Evolutionary conservation across 2,888 invertebrate species (phyloP).

Genomic region (Pseudoips prasinana): DNA sequence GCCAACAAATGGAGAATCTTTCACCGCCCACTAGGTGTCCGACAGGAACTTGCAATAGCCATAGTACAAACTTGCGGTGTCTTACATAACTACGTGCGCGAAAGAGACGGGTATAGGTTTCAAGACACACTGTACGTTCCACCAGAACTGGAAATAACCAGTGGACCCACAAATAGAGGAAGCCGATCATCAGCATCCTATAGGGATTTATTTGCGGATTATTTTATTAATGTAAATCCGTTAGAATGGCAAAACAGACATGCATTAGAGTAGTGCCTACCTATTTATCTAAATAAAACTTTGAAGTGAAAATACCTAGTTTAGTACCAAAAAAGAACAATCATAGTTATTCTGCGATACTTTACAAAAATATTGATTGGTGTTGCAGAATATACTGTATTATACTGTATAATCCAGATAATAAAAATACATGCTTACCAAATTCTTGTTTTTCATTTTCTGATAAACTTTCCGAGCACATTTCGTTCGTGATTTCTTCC

Average conservation of each 20-base stretch:
- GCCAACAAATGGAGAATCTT: conserved; percentile 29
- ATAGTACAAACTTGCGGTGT: conserved; percentile 13
- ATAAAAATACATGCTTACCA: conserved; percentile 31
- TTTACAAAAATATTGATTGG: conserved; percentile 26
- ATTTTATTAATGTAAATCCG: conserved; percentile 21
- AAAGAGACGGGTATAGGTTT: conserved; percentile 26
- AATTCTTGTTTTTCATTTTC: conserved; percentile 28
- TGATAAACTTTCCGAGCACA: conserved; percentile 27
- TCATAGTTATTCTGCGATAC: conserved; percentile 23
- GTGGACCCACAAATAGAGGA: conserved; percentile 18
- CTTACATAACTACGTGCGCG: conserved; percentile 26
- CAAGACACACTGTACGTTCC: conserved; percentile 25
- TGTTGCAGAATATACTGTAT: conserved; percentile 18
- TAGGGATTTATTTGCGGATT: conserved; percentile 27
- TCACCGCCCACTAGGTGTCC: conserved; percentile 23
- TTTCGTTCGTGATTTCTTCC: conserved; percentile 30
- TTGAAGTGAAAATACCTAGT: conserved; percentile 26
- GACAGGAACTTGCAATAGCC: conserved; percentile 18
- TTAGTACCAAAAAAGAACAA: conserved; percentile 22
- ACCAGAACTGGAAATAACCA: conserved; percentile 24
- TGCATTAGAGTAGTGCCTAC: conserved; percentile 23
- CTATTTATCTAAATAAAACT: conserved; percentile 24
- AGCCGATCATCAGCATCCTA: conserved; percentile 19
- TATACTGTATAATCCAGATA: conserved; percentile 22
- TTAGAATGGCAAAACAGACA: conserved; percentile 25